A percentile compares a stretch with the other conserved stretches of the same genome.
These are phyloP conservation scores for Notodonta ziczac DNA, from an alignment of 2,888 invertebrate genomes.

Conservation along the genomic window DNA sequence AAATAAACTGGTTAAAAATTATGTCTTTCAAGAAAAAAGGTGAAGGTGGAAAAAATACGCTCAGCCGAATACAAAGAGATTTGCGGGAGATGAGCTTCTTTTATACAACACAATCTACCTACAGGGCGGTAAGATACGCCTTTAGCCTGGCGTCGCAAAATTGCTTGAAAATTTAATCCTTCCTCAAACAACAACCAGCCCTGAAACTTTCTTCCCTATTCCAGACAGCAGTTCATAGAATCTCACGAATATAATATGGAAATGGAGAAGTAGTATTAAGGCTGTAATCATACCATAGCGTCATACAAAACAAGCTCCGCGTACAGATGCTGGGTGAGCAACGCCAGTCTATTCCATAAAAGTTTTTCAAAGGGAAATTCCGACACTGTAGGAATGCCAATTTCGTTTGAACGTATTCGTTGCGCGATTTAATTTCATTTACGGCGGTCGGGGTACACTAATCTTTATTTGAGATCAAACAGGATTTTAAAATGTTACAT, in stretches of 20 bases:
- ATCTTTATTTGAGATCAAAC: conserved; percentile 30
- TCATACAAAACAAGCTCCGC: conserved; percentile 35
- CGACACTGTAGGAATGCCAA: conserved; percentile 53
- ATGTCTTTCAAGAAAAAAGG: neutral
- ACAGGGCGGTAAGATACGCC: conserved; percentile 26
- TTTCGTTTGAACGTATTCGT: conserved; percentile 49
- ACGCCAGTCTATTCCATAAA: conserved; percentile 46
- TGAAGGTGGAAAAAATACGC: neutral
- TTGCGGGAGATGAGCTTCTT: conserved; percentile 42
- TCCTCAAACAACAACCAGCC: conserved; percentile 33
- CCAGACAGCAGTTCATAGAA: conserved; percentile 8
- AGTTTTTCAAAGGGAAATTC: conserved; percentile 52
- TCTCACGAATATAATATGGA: conserved; percentile 13
- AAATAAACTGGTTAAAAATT: neutral
- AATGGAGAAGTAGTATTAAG: conserved; percentile 11
- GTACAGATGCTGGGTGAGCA: conserved; percentile 37
- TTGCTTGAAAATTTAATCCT: conserved; percentile 52
- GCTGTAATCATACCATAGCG: conserved; percentile 40
- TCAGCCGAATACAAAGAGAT: conserved; percentile 23
- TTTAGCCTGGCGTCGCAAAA: conserved; percentile 46
- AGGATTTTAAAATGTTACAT: conserved; percentile 18
- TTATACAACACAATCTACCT: conserved; percentile 45
- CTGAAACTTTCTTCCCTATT: conserved; percentile 14
- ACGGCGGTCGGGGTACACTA: conserved; percentile 33
- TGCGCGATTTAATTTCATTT: conserved; percentile 47